These are phyloP conservation scores for Labeo catla DNA, from an alignment of 2,113 vertebrate genomes.

Conservation along the genomic window DNA sequence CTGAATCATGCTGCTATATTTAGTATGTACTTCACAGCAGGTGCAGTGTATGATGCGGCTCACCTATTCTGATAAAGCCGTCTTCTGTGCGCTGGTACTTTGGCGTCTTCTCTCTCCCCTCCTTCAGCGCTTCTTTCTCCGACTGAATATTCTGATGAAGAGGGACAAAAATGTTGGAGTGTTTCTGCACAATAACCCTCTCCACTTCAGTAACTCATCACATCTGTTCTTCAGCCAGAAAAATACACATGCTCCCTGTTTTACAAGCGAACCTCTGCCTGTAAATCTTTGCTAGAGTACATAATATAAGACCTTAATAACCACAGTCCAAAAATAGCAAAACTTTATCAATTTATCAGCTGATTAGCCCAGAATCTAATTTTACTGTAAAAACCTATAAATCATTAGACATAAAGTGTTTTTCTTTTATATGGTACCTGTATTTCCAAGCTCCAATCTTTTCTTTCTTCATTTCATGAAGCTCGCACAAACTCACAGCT, in stretches of 20 bases:
- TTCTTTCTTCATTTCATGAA: too few relatives aligned
- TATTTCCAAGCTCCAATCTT: background rate
- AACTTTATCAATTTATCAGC: background rate
- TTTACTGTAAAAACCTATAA: background rate
- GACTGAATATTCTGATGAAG: conserved; percentile 87
- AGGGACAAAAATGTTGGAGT: background rate
- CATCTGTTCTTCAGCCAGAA: background rate
- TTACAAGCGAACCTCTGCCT: background rate
- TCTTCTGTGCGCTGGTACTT: conserved; percentile 90
- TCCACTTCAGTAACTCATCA: background rate
- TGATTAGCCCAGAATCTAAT: background rate
- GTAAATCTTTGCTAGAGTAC: background rate
- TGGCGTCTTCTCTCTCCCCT: conserved; percentile 81
- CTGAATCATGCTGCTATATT: conserved; percentile 10
- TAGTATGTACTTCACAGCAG: background rate
- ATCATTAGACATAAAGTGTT: background rate
- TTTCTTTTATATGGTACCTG: background rate
- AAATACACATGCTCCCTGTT: background rate
- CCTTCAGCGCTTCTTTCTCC: conserved; percentile 91
- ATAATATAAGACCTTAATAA: too few relatives aligned
- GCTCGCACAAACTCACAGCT: too few relatives aligned
- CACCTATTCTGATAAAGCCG: conserved; percentile 95
- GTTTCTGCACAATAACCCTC: background rate
- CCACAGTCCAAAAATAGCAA: background rate
- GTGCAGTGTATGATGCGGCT: conserved; percentile 45